Evolutionary conservation across 2,888 invertebrate species (phyloP).

Genomic region (Dryomyza anilis): DNA sequence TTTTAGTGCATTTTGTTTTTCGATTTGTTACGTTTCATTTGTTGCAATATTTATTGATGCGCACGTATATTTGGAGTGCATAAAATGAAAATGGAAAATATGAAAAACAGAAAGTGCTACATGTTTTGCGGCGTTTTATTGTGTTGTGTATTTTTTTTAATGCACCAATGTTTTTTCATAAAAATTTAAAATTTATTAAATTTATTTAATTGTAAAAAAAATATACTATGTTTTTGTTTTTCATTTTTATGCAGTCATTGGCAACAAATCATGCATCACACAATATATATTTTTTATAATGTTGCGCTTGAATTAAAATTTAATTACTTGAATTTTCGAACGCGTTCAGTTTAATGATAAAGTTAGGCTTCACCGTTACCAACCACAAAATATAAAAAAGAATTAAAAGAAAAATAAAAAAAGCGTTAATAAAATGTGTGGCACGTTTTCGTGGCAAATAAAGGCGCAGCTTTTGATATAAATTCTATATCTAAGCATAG

Average conservation of each 20-base stretch:
- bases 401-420: background rate
- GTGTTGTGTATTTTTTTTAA: slow-evolving; percentile 13
- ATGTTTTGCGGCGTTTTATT: background rate
- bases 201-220: background rate
- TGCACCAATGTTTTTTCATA: too few species aligned
- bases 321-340: slow-evolving; percentile 6
- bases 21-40: background rate
- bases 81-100: too few species aligned
- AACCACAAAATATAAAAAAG: too few species aligned
- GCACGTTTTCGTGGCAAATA: background rate
- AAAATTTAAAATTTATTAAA: background rate
- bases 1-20: background rate
- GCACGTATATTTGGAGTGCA: background rate
- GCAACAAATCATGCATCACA: background rate
- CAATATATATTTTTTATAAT: background rate
- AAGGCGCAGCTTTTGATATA: background rate
- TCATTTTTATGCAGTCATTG: background rate
- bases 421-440: background rate
- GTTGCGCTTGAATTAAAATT: slow-evolving; percentile 3
- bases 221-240: too few species aligned
- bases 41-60: background rate
- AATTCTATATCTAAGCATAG: background rate
- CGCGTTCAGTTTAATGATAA: background rate
- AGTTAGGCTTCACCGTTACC: background rate
- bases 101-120: background rate